Conservation (phyloP, 2,888 invertebrate species). For the Ctena decussata region DNA sequence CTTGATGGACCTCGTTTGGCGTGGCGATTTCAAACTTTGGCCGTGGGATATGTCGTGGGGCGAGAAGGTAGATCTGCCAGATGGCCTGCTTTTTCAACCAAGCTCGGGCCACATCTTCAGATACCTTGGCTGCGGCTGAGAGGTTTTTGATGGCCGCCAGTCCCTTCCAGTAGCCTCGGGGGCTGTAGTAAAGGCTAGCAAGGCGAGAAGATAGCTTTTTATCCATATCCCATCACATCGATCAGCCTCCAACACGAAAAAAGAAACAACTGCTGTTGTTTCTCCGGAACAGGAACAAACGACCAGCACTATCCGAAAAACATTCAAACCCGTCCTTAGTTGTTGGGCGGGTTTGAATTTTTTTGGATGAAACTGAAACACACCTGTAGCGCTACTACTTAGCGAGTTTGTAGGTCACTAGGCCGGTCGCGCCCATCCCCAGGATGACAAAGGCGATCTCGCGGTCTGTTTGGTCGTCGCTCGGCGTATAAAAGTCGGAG, state of each 20-base stretch:
- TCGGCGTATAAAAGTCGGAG: background rate
- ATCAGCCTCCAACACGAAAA: no score
- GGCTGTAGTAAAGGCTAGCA: background rate
- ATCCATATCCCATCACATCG: no score
- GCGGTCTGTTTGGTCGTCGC: background rate
- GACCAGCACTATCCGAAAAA: no score
- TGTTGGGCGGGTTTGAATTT: no score
- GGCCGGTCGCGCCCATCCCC: background rate
- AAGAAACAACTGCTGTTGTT: no score
- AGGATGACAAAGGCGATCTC: background rate
- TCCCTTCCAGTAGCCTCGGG: conserved; percentile 6
- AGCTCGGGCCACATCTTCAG: no score
- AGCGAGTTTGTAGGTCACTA: background rate
- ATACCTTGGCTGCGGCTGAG: no score
- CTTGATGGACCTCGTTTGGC: background rate
- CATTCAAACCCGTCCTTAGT: no score
- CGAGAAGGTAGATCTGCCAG: background rate
- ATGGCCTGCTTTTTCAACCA: background rate
- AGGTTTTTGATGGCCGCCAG: background rate
- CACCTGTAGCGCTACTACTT: background rate
- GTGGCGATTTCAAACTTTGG: no score
- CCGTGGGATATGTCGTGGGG: background rate
- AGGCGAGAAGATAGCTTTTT: background rate
- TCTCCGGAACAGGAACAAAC: no score
- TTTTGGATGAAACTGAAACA: background rate